Evolutionary conservation across 1,140 invertebrate species (phyloP).

Genomic region (Drosophila hydei): DNA sequence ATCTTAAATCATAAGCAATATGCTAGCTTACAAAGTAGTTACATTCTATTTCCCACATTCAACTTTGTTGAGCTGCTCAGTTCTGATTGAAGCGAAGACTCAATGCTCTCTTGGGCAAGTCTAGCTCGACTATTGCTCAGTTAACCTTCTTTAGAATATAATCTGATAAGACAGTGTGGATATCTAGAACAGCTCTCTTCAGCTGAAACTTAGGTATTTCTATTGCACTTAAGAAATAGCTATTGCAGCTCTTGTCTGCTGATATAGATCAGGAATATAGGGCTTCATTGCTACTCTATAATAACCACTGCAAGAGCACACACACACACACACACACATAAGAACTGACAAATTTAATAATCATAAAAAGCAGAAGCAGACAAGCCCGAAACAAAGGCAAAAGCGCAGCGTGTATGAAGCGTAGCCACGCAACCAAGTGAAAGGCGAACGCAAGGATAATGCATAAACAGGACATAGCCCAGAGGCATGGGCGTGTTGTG

Average conservation of each 20-base stretch:
- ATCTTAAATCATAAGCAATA: background rate
- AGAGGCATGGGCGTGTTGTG: constrained; percentile 6
- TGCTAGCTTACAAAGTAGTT: background rate
- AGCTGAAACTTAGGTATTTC: too few species aligned
- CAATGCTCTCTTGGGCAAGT: too few species aligned
- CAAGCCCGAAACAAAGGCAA: constrained; percentile 39
- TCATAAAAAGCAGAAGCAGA: constrained; percentile 56
- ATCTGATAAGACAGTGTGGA: too few species aligned
- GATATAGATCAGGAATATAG: too few species aligned
- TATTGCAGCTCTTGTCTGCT: too few species aligned
- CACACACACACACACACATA: constrained; percentile 12
- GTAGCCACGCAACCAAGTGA: constrained; percentile 27
- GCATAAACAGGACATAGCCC: constrained; percentile 33
- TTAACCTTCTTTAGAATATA: too few species aligned
- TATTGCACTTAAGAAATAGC: too few species aligned
- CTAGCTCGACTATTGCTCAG: too few species aligned
- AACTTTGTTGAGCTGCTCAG: background rate
- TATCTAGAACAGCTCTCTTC: too few species aligned
- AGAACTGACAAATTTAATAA: constrained; percentile 60
- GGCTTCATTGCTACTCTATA: background rate
- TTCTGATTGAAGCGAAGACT: background rate
- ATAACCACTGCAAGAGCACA: background rate
- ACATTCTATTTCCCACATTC: background rate
- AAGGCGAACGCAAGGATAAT: constrained; percentile 38
- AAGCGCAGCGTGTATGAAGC: constrained; percentile 46